Percentiles rank a stretch among this genome's conserved stretches.
Evolutionary conservation across 2,888 invertebrate species (phyloP).

Genomic region (Spodoptera picta): DNA sequence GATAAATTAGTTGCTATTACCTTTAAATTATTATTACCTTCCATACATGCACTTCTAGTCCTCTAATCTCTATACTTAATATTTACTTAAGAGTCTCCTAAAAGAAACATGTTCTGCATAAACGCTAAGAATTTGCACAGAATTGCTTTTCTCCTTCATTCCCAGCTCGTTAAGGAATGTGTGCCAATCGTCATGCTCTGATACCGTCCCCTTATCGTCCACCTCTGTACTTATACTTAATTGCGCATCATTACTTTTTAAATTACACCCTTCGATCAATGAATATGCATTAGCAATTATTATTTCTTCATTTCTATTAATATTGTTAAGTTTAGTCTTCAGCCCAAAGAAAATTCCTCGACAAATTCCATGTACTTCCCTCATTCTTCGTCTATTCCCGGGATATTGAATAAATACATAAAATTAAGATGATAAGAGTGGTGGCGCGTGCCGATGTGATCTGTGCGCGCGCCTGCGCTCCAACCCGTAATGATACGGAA

Average conservation of each 20-base stretch:
- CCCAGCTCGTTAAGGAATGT: constrained; percentile 36
- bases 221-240: constrained; percentile 6
- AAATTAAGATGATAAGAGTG: constrained; percentile 57
- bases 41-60: neutral
- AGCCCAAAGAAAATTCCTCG: neutral
- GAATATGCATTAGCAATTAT: neutral
- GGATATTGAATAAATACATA: constrained; percentile 58
- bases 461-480: constrained; percentile 56
- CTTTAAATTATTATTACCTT: neutral
- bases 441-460: constrained; percentile 60
- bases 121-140: constrained; percentile 24
- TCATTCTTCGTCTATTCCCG: constrained; percentile 35
- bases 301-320: too few relatives aligned
- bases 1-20: constrained; percentile 2
- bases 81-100: too few relatives aligned
- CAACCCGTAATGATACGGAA: constrained; percentile 80
- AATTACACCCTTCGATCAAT: neutral
- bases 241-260: constrained; percentile 1
- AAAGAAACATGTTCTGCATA: neutral
- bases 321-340: too few relatives aligned
- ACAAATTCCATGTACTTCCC: constrained; percentile 18
- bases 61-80: neutral
- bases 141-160: constrained; percentile 40
- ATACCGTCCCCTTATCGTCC: constrained; percentile 6
- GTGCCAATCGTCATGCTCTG: constrained; percentile 34